Conservation (phyloP, 2,888 invertebrate genomes). For the Folsomia candida region DNA sequence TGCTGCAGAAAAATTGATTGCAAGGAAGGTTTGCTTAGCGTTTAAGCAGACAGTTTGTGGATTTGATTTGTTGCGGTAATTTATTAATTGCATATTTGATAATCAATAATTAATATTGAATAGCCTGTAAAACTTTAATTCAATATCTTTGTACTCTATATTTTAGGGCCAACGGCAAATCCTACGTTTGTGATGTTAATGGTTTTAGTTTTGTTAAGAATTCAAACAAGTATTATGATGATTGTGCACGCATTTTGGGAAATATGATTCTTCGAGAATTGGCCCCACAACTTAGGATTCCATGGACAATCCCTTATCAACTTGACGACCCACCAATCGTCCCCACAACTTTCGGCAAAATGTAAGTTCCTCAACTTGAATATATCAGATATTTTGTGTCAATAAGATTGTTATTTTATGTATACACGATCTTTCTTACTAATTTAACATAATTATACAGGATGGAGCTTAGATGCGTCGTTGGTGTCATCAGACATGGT, state of each 20-base stretch:
- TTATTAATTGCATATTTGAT: not conserved
- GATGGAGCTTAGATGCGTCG: slow-evolving; percentile 88
- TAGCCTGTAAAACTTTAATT: not conserved
- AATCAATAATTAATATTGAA: not conserved
- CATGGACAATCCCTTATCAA: slow-evolving; percentile 96
- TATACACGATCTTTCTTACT: not conserved
- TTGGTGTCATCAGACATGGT: slow-evolving; percentile 95
- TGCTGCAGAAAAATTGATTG: slow-evolving; percentile 95
- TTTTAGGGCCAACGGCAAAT: slow-evolving; percentile 92
- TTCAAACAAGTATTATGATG: slow-evolving; percentile 99
- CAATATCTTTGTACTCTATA: not conserved
- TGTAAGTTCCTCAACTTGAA: slow-evolving; percentile 59
- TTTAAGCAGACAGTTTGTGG: slow-evolving; percentile 99
- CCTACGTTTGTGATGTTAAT: slow-evolving; percentile 99
- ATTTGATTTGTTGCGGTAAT: slow-evolving; percentile 85
- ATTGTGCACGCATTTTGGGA: slow-evolving; percentile 96
- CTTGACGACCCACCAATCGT: slow-evolving; percentile 98
- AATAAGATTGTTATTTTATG: too few relatives aligned
- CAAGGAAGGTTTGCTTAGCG: slow-evolving; percentile 92
- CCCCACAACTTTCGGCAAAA: slow-evolving; percentile 97
- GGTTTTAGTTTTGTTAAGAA: slow-evolving; percentile 99
- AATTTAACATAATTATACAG: slow-evolving; percentile 53
- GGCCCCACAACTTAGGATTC: slow-evolving; percentile 92
- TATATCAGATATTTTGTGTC: too few relatives aligned
- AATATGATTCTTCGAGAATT: slow-evolving; percentile 95